Percentiles rank a stretch among this genome's conserved stretches.
These are phyloP conservation scores for Synanthedon myopaeformis DNA, from an alignment of 2,888 invertebrate genomes.

Conservation along the genomic window DNA sequence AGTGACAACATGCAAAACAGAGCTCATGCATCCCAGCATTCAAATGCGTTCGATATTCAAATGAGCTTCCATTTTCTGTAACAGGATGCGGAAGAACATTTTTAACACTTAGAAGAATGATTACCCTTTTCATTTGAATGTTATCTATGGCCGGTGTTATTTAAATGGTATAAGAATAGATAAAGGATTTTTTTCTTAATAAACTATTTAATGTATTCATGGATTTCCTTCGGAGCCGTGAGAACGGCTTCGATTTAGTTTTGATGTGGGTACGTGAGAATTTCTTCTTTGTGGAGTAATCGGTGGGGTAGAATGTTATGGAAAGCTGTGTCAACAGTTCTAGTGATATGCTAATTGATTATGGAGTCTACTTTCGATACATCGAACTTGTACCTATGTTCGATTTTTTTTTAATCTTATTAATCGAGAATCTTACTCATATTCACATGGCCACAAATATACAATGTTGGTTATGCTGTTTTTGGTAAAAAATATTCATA, in stretches of 20 bases:
- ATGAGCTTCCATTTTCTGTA: constrained; percentile 43
- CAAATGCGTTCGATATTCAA: constrained; percentile 55
- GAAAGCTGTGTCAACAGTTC: constrained; percentile 64
- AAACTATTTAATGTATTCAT: constrained; percentile 51
- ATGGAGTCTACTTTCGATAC: background rate
- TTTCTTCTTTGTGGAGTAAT: constrained; percentile 42
- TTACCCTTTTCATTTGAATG: constrained; percentile 58
- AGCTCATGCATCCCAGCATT: constrained; percentile 32
- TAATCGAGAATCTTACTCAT: too few relatives aligned
- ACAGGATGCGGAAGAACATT: constrained; percentile 60
- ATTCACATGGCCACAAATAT: too few relatives aligned
- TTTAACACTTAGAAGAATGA: constrained; percentile 66
- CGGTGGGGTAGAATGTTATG: constrained; percentile 55
- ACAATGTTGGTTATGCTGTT: too few relatives aligned
- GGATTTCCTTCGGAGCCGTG: constrained; percentile 35
- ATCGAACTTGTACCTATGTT: too few relatives aligned
- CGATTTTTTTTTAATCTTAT: too few relatives aligned
- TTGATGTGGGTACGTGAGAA: constrained; percentile 35
- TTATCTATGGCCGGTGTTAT: constrained; percentile 33
- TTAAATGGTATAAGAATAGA: constrained; percentile 31
- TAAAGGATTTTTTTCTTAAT: constrained; percentile 42
- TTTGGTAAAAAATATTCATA: too few relatives aligned
- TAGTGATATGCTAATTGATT: constrained; percentile 40
- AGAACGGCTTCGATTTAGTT: constrained; percentile 31
- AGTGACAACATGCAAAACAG: constrained; percentile 57